phyloP scores from a whole-genome alignment of 1,140 invertebrate species.

The Drosophila trapezifrons region DNA sequence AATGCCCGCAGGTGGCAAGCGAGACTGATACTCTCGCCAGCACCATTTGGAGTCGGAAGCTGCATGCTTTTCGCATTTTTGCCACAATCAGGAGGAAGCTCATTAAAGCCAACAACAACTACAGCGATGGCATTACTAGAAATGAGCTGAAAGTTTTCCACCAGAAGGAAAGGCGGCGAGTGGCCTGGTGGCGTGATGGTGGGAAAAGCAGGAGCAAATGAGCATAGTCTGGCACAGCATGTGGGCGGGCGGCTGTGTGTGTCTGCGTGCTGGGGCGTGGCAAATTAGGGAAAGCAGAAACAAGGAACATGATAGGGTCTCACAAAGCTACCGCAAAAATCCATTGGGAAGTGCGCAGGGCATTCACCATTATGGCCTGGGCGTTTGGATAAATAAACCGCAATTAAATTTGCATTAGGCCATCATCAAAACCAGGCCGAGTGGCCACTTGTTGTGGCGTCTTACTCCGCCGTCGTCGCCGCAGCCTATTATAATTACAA shows the following conservation, averaged over 20 bases:
- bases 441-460: constrained; percentile 28
- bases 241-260: constrained; percentile 27
- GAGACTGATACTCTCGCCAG: constrained; percentile 6
- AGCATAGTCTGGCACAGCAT: constrained; percentile 42
- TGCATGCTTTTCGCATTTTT: constrained; percentile 51
- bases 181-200: constrained; percentile 1
- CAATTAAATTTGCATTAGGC: constrained; percentile 61
- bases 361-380: constrained; percentile 25
- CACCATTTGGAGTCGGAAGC: constrained; percentile 31
- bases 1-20: constrained; percentile 19
- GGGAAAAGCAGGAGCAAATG: constrained; percentile 30
- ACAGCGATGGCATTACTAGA: constrained; percentile 29
- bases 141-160: constrained; percentile 49
- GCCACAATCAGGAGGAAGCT: constrained; percentile 52
- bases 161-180: constrained; percentile 15
- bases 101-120: constrained; percentile 55
- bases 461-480: constrained; percentile 1
- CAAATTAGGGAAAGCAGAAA: constrained; percentile 44
- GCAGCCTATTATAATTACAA: constrained; percentile 53
- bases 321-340: constrained; percentile 39
- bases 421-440: constrained; percentile 35
- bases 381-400: constrained; percentile 48
- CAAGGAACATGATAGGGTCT: constrained; percentile 46
- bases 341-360: constrained; percentile 29
- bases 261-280: constrained; percentile 61